Conservation (phyloP, 2,113 vertebrate genomes). For the Calypte anna region DNA sequence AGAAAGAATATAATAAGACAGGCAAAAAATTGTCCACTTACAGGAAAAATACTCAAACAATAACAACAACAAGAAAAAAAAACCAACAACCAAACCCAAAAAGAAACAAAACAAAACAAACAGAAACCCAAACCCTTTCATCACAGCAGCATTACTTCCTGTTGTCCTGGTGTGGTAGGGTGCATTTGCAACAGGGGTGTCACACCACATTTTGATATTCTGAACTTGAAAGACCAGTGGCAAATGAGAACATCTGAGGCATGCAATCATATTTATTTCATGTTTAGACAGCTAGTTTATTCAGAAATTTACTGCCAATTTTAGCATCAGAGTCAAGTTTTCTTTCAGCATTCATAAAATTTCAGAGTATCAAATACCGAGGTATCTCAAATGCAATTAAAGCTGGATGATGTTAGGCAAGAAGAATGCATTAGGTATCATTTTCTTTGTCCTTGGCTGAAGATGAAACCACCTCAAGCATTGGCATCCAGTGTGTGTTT, state of each 20-base stretch:
- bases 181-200: background rate
- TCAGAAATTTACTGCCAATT: background rate
- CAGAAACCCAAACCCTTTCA: background rate
- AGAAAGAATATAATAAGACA: background rate
- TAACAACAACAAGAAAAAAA: background rate
- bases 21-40: background rate
- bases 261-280: background rate
- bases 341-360: background rate
- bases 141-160: background rate
- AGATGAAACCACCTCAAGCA: background rate
- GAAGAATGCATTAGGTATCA: background rate
- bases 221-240: background rate
- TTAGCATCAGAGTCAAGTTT: background rate
- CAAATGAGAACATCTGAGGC: background rate
- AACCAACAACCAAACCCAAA: no score
- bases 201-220: background rate
- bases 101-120: background rate
- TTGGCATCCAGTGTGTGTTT: background rate
- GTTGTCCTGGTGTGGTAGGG: background rate
- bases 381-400: background rate
- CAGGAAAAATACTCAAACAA: rapidly evolving
- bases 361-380: background rate
- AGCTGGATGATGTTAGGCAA: background rate
- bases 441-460: background rate
- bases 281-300: background rate